Base-by-base conservation (phyloP, 2,797 vertebrate species). In the Lerista edwardsae region DNA sequence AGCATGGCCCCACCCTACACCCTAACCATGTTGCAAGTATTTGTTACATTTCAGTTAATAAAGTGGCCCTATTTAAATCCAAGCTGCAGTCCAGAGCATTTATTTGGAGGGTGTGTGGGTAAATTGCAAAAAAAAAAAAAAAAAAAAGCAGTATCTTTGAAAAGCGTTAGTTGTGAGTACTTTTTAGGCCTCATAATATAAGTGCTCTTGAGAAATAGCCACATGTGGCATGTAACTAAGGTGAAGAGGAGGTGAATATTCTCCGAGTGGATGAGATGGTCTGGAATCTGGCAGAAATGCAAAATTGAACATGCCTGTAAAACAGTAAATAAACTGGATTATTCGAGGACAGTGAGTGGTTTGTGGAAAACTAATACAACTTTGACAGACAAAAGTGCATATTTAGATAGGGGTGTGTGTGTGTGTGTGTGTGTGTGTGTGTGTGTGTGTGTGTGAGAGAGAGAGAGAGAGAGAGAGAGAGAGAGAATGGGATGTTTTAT, bases 381-480 rank as follows among this genome's bases (percentile, higher is more conserved):
- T 36, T 39, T 34, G 31, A 8, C 34, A 25, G 39, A 69, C 67
- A 39, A 69, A 51, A 51, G 47, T 51, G 47, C 12, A 11, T 51
- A 96, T 96, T 94, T 96, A 67, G 59, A 90, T 93, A 96, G 95
- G 97, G 96, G 96, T 96, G 97, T 97, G 96, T 96, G 93, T 95
- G 94, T 94, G 21, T 3, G 10, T 21, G 12, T 51, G 12, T 51
- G 44, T 47, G 11, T 47, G 44, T 47, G 96, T 96, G 97, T 97
- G 96, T 96, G 93, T 95, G 94, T 94, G 21, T 3, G 15, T 29
- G 44, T 47, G 44, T 5, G 11, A 11, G 44, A 47, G 44, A 47
- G 44, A n/a, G n/a, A n/a, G n/a, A n/a, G n/a, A n/a, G n/a, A n/a
- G n/a, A n/a, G n/a, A n/a, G n/a, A n/a, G n/a, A n/a, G 96, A 95